Evolutionary conservation across 2,113 vertebrate species (phyloP).

Genomic region (Axis porcinus): DNA sequence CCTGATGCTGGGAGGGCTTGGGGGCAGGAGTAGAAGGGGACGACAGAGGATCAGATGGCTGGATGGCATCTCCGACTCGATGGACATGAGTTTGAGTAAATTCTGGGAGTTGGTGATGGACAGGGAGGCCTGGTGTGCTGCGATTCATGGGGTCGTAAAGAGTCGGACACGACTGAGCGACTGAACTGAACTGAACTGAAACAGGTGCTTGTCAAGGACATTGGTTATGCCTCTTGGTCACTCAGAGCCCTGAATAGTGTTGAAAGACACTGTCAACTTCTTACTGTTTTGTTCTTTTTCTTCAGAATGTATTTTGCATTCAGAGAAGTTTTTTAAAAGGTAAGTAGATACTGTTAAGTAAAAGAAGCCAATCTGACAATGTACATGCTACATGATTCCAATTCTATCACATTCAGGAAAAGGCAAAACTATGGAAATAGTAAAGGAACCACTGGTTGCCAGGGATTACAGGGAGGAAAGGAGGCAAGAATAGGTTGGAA

Average conservation of each 20-base stretch:
- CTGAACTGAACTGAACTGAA: too few species aligned
- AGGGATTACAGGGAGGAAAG: background rate
- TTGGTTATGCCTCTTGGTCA: background rate
- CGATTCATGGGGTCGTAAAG: too few species aligned
- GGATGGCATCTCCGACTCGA: too few species aligned
- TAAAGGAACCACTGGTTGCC: background rate
- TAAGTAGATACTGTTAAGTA: background rate
- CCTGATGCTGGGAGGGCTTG: too few species aligned
- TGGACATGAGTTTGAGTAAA: too few species aligned
- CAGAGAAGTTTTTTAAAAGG: background rate
- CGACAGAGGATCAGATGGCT: too few species aligned
- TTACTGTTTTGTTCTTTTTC: background rate
- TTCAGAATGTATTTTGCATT: background rate
- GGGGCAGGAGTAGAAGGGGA: too few species aligned
- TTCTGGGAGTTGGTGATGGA: too few species aligned
- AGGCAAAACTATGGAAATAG: background rate
- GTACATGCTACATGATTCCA: background rate
- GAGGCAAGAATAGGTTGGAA: background rate
- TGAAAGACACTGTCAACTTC: background rate
- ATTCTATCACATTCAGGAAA: background rate
- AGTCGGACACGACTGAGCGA: fast-evolving
- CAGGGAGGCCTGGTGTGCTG: too few species aligned
- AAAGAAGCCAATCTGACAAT: background rate
- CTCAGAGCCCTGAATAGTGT: background rate
- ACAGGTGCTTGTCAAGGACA: background rate